phyloP scores from a whole-genome alignment of 2,888 invertebrate species.

The Dysmachus trigonus region DNA sequence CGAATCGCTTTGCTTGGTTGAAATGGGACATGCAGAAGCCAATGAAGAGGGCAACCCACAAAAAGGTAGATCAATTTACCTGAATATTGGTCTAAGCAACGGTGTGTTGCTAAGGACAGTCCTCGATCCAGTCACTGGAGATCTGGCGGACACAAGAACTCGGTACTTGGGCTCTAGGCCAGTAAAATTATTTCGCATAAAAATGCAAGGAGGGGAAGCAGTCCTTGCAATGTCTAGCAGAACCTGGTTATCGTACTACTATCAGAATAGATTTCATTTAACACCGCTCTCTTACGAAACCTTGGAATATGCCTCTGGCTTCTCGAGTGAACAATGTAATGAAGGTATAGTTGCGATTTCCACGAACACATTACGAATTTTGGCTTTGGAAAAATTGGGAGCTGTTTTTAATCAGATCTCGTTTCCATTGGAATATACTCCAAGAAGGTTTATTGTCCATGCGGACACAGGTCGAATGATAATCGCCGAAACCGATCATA shows the following conservation, averaged over 20 bases:
- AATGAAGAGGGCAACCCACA: slow-evolving; percentile 66
- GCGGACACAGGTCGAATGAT: slow-evolving; percentile 89
- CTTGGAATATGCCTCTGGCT: slow-evolving; percentile 96
- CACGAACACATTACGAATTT: slow-evolving; percentile 94
- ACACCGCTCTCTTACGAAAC: slow-evolving; percentile 97
- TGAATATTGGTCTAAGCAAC: slow-evolving; percentile 97
- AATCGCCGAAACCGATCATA: slow-evolving; percentile 96
- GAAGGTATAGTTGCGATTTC: slow-evolving; percentile 99
- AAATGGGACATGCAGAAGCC: slow-evolving; percentile 81
- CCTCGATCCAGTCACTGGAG: slow-evolving; percentile 94
- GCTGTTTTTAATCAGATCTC: slow-evolving; percentile 98
- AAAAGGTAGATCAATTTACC: slow-evolving; percentile 80
- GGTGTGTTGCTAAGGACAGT: slow-evolving; percentile 94
- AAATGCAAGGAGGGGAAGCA: slow-evolving; percentile 95
- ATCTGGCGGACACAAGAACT: slow-evolving; percentile 95
- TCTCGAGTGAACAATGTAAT: slow-evolving; percentile 96
- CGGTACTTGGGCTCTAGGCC: slow-evolving; percentile 95
- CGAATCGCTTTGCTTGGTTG: slow-evolving; percentile 96
- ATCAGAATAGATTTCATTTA: slow-evolving; percentile 94
- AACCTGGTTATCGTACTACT: slow-evolving; percentile 98
- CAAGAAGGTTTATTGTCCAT: slow-evolving; percentile 93
- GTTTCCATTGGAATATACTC: slow-evolving; percentile 93
- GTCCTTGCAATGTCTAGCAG: slow-evolving; percentile 97
- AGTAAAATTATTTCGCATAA: slow-evolving; percentile 94
- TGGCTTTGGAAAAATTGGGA: slow-evolving; percentile 97